A percentile compares a stretch with the other conserved stretches of the same genome.
Conservation (phyloP, 2,113 vertebrate genomes). For the Scomber colias region DNA sequence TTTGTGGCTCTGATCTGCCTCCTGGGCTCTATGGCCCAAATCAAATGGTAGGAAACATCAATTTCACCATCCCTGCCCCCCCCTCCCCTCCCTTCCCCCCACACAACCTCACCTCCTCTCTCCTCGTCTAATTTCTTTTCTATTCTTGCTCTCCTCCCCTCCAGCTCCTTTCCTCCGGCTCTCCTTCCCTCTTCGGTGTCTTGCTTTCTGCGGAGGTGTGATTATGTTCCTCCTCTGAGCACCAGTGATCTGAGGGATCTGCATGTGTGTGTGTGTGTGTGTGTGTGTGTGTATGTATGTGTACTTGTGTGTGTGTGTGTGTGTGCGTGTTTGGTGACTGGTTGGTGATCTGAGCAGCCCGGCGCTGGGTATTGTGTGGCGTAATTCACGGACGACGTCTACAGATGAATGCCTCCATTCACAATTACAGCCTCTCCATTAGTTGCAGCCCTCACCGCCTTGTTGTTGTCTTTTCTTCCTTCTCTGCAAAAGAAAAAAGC, state of each 20-base stretch:
- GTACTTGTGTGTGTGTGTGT: conserved; percentile 26
- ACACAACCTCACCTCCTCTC: conserved; percentile 24
- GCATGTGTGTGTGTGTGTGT: conserved; percentile 25
- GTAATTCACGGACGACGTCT: conserved; percentile 80
- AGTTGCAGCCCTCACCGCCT: conserved; percentile 71
- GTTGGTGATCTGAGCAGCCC: conserved; percentile 81
- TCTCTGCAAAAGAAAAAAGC: conserved; percentile 63
- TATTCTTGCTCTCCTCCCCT: conserved; percentile 49
- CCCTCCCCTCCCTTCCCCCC: neutral
- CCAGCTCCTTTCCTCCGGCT: conserved; percentile 52
- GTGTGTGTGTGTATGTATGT: conserved; percentile 23
- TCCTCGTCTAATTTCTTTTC: conserved; percentile 56
- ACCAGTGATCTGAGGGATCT: conserved; percentile 67
- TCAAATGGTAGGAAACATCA: conserved; percentile 80
- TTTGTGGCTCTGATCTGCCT: conserved; percentile 63
- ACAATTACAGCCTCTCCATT: conserved; percentile 84
- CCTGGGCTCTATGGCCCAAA: conserved; percentile 74
- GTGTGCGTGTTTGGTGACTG: conserved; percentile 63
- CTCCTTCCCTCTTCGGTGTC: conserved; percentile 55
- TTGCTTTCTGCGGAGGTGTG: conserved; percentile 71
- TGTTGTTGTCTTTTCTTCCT: conserved; percentile 80
- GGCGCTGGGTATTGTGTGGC: conserved; percentile 75
- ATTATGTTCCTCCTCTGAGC: conserved; percentile 77
- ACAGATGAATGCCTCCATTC: conserved; percentile 84
- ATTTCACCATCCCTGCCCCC: conserved; percentile 69